Evolutionary conservation across 1,140 invertebrate species (phyloP).

Genomic region (Drosophila sturtevanti): DNA sequence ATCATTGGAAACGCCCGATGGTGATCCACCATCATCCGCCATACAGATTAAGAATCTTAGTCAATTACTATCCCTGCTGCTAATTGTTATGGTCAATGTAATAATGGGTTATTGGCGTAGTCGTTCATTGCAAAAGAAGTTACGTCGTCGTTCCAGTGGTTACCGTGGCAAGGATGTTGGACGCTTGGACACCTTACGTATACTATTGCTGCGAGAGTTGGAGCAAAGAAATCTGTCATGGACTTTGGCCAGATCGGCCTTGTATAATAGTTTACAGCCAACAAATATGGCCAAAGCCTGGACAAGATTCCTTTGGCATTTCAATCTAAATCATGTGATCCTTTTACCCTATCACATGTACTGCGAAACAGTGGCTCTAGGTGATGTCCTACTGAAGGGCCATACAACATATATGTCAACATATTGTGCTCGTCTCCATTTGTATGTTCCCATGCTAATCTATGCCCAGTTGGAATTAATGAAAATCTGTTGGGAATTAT

Average conservation of each 20-base stretch:
- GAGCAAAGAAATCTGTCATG: slow-evolving; percentile 65
- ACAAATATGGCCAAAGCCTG: slow-evolving; percentile 71
- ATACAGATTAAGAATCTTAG: slow-evolving; percentile 53
- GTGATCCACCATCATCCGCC: slow-evolving; percentile 48
- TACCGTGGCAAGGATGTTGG: slow-evolving; percentile 50
- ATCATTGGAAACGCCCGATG: slow-evolving; percentile 86
- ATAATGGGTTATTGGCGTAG: slow-evolving; percentile 57
- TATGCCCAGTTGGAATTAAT: slow-evolving; percentile 84
- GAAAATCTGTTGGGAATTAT: slow-evolving; percentile 84
- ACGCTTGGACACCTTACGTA: slow-evolving; percentile 39
- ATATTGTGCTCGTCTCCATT: slow-evolving; percentile 83
- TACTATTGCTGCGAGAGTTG: slow-evolving; percentile 83
- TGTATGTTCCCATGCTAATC: slow-evolving; percentile 85
- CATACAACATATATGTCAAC: slow-evolving; percentile 79
- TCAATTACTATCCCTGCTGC: slow-evolving; percentile 62
- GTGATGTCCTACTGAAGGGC: slow-evolving; percentile 76
- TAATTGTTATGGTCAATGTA: slow-evolving; percentile 76
- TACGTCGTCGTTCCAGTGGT: slow-evolving; percentile 39
- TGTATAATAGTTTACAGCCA: slow-evolving; percentile 82
- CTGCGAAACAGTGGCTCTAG: slow-evolving; percentile 82
- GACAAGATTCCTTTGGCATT: slow-evolving; percentile 70
- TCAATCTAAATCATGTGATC: slow-evolving; percentile 74
- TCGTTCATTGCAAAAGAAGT: slow-evolving; percentile 41
- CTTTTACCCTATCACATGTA: slow-evolving; percentile 82
- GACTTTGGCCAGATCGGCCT: slow-evolving; percentile 65